These are phyloP conservation scores for Phrynocephalus forsythii DNA, from an alignment of 2,797 vertebrate genomes.

Conservation along the genomic window DNA sequence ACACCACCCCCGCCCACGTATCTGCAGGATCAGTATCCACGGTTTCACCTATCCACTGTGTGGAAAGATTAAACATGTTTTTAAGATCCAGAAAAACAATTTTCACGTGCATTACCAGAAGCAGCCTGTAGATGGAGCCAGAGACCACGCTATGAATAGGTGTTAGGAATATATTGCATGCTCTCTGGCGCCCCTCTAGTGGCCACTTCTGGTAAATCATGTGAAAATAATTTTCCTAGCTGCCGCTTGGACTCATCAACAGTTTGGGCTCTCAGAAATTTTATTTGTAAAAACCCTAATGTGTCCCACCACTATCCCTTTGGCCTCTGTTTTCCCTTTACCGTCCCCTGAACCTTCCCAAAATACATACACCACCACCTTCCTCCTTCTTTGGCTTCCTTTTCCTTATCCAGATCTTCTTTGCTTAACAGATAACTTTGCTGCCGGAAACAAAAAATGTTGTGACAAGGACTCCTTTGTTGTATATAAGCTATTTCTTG, in stretches of 20 bases:
- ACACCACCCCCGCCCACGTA: neutral
- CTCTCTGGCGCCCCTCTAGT: no score
- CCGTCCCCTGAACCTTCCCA: neutral
- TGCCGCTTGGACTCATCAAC: no score
- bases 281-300: conserved; percentile 49
- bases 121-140: no score
- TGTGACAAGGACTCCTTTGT: conserved; percentile 87
- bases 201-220: no score
- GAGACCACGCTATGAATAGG: no score
- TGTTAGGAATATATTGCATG: no score
- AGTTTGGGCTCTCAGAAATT: neutral
- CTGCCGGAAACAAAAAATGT: conserved; percentile 84
- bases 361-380: neutral
- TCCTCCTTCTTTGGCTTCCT: conserved; percentile 40
- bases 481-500: conserved; percentile 93
- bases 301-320: conserved; percentile 10
- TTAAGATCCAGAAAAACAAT: no score
- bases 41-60: no score
- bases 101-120: no score
- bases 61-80: no score
- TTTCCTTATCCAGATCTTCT: conserved; percentile 55
- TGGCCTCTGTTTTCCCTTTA: neutral
- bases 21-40: neutral
- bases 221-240: no score
- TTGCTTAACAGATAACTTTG: conserved; percentile 80